These are phyloP conservation scores for Ictalurus punctatus DNA, from an alignment of 2,113 vertebrate species.

Conservation along the genomic window DNA sequence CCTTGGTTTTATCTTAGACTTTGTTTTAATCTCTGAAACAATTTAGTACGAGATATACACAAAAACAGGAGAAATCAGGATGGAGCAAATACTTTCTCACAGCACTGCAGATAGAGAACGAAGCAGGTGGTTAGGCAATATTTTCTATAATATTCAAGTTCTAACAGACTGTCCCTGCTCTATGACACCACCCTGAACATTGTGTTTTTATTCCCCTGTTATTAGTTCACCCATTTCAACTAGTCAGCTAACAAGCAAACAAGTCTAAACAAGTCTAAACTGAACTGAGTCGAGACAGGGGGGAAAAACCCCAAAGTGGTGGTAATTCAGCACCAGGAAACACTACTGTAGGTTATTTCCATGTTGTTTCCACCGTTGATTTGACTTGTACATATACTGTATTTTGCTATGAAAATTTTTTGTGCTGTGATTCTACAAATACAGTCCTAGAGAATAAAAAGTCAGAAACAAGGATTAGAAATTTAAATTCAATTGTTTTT, in stretches of 20 bases:
- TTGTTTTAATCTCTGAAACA: no score
- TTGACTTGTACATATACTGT: not conserved
- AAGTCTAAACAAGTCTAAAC: not conserved
- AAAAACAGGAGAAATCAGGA: no score
- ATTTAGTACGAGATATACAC: no score
- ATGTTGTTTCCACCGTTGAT: not conserved
- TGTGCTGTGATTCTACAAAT: not conserved
- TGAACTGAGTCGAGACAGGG: not conserved
- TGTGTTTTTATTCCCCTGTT: not conserved
- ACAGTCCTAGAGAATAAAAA: not conserved
- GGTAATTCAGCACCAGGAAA: not conserved
- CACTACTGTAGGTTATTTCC: not conserved
- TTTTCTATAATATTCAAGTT: not conserved
- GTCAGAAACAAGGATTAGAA: not conserved
- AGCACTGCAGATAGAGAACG: not conserved
- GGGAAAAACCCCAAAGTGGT: not conserved
- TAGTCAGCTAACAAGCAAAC: not conserved
- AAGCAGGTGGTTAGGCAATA: not conserved
- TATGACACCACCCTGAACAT: not conserved
- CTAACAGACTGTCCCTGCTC: no score
- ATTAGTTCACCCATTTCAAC: not conserved
- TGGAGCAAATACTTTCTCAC: no score
- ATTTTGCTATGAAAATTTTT: not conserved
- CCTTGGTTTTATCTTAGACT: no score
- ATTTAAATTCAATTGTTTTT: not conserved